Conservation (phyloP, 2,113 vertebrate genomes). For the Bubalus kerabau region DNA sequence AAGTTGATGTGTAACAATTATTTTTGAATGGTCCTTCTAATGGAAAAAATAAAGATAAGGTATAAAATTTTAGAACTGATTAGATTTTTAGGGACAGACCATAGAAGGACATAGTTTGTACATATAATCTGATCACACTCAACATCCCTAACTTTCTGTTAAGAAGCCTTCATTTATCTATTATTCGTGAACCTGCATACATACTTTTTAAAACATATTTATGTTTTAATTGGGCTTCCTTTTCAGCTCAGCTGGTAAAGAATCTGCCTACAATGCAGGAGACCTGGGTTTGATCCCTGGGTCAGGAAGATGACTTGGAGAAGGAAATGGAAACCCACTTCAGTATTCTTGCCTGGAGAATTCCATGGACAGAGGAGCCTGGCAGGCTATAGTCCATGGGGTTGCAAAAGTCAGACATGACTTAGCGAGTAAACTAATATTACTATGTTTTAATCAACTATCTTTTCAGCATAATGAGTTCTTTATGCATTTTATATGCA, state of each 20-base stretch:
- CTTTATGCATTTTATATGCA: constrained; percentile 11
- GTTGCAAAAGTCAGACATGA: background rate
- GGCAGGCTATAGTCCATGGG: background rate
- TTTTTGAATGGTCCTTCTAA: background rate
- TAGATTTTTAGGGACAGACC: background rate
- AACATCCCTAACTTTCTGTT: background rate
- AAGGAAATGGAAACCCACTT: background rate
- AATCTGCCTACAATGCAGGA: background rate
- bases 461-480: constrained; percentile 28
- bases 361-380: background rate
- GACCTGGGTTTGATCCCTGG: background rate
- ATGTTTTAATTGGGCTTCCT: background rate
- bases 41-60: background rate
- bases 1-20: background rate
- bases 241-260: background rate
- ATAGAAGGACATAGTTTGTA: background rate
- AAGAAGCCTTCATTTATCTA: constrained; percentile 7
- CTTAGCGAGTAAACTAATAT: background rate
- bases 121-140: background rate
- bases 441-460: background rate
- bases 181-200: constrained; percentile 24
- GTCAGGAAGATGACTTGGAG: background rate
- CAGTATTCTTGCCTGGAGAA: background rate
- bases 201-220: constrained; percentile 42
- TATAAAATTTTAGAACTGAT: background rate